phyloP scores from a whole-genome alignment of 1,140 invertebrate genomes.

The Sitophilus oryzae region DNA sequence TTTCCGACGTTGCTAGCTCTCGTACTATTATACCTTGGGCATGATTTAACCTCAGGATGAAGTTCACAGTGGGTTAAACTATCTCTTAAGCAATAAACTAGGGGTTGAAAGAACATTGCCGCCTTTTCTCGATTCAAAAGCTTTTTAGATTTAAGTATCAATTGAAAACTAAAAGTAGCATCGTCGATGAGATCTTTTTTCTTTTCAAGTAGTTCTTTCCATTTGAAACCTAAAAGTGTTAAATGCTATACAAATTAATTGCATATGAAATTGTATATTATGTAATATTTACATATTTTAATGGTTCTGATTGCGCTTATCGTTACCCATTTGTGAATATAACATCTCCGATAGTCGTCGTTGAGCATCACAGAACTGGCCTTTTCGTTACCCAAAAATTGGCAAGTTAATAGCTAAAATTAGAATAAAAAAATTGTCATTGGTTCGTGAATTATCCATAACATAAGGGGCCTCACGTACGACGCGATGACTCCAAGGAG shows the following conservation, averaged over 20 bases:
- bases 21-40: not conserved
- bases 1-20: no score
- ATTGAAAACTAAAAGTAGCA: conserved; percentile 54
- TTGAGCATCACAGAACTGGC: conserved; percentile 20
- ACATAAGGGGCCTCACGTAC: no score
- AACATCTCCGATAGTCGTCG: conserved; percentile 55
- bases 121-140: conserved; percentile 56
- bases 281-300: conserved; percentile 13
- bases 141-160: conserved; percentile 45
- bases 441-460: no score
- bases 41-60: conserved; percentile 7
- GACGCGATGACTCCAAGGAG: no score
- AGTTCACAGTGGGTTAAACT: conserved; percentile 38
- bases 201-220: conserved; percentile 45
- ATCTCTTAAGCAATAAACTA: conserved; percentile 61
- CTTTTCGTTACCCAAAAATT: conserved; percentile 1
- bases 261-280: not conserved
- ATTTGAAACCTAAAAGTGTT: conserved; percentile 27
- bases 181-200: conserved; percentile 54
- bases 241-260: conserved; percentile 2
- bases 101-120: conserved; percentile 62
- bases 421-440: no score
- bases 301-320: conserved; percentile 35
- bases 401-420: not conserved
- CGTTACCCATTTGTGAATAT: conserved; percentile 56